Evolutionary conservation across 2,113 vertebrate genomes (phyloP), one percentile per base, ranked within the genome.

Genomic region (Paramisgurnus dabryanus): DNA sequence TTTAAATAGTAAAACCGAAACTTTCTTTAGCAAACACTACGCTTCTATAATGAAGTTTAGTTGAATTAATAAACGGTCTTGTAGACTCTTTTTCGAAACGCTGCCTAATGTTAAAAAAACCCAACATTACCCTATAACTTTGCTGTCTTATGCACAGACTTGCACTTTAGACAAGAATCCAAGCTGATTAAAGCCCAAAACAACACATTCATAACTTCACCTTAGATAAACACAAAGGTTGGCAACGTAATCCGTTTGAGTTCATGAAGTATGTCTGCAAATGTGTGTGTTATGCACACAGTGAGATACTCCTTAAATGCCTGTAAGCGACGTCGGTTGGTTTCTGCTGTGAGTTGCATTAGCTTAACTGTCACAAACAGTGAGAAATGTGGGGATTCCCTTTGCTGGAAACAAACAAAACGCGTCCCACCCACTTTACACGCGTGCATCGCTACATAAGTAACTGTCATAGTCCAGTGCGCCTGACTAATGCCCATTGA

Each of bases 361-460:
- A 11, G 39, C 12, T 47, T 63, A 39, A 63, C 72, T 60, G 70
- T 60, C 39, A 75, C 58, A 64, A 63, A 60, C 12, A 61, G n/a
- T 76, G 80, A 63, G 53, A 67, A 50, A 76, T 76, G 78, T 80
- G 92, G 91, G 90, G 89, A 91, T 91, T 92, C 90, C 91, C 90
- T 90, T 77, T 67, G 49, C 64, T 85, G 85, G 85, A 89, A 88
- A 89, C 89, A 87, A 89, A 87, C 80, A 76, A 77, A 87, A 90
- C 87, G 86, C 64, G 79, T 84, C 86, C 13, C 12, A 78, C 85
- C 83, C 84, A 82, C 82, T 83, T 43, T 41, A 45, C 22, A 15
- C 83, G 68, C 89, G 86, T 86, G 58, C 45, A 81, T 87, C 83
- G 82, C 85, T 83, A 86, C 82, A 85, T 80, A 85, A 77, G 73